Percentiles rank a stretch among this genome's conserved stretches.
phyloP scores from a whole-genome alignment of 2,113 vertebrate genomes.

The Aspidoscelis tigris region DNA sequence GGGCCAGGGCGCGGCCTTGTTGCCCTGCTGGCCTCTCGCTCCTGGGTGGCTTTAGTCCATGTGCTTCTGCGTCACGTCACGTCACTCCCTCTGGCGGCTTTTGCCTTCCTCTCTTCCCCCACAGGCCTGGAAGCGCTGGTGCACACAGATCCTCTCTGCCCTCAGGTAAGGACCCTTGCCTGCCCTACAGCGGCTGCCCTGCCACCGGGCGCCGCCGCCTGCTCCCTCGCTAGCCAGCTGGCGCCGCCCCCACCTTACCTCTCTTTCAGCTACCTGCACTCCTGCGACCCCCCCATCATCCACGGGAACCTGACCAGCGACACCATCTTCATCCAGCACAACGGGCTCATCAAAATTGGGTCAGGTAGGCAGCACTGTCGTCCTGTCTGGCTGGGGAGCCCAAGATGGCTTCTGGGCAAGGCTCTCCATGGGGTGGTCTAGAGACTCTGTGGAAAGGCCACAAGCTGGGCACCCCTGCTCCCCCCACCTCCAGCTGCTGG shows the following conservation, averaged over 20 bases:
- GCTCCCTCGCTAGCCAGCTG: background rate
- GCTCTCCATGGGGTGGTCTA: background rate
- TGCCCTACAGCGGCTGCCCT: background rate
- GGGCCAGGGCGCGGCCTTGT: too few relatives aligned
- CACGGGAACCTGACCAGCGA: slow-evolving; percentile 98
- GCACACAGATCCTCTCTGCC: slow-evolving; percentile 96
- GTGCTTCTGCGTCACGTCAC: too few relatives aligned
- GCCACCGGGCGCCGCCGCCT: background rate
- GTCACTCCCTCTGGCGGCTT: too few relatives aligned
- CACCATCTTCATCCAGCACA: slow-evolving; percentile 99
- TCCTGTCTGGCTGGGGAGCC: too few relatives aligned
- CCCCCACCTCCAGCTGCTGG: background rate
- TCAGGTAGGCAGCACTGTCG: slow-evolving; percentile 81
- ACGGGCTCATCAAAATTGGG: slow-evolving; percentile 97
- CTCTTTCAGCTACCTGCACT: slow-evolving; percentile 91
- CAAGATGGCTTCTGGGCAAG: background rate
- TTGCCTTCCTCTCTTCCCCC: background rate
- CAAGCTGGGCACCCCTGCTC: too few relatives aligned
- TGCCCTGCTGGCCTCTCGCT: background rate
- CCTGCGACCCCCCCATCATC: slow-evolving; percentile 97
- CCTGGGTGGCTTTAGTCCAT: too few relatives aligned
- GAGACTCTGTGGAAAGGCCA: background rate
- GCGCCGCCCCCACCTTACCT: slow-evolving; percentile 57
- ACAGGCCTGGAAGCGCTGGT: slow-evolving; percentile 98
- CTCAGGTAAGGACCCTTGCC: slow-evolving; percentile 82